phyloP scores from a whole-genome alignment of 2,797 vertebrate genomes.

The Antennarius maculatus region DNA sequence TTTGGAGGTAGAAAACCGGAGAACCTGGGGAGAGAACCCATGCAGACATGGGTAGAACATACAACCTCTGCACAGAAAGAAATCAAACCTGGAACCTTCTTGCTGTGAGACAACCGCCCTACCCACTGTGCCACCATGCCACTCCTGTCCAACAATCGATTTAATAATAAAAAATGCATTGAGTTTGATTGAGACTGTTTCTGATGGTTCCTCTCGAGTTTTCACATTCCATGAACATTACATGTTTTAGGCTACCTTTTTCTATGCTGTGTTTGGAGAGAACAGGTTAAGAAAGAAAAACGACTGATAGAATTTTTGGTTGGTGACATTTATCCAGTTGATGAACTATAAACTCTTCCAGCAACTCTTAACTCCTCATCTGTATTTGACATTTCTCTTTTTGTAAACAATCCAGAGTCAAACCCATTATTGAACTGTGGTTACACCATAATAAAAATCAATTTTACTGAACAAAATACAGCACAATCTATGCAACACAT shows the following conservation, averaged over 20 bases:
- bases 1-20: too few relatives aligned
- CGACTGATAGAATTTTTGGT: neutral
- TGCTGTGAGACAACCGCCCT: too few relatives aligned
- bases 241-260: neutral
- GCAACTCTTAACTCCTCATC: neutral
- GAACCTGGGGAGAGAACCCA: too few relatives aligned
- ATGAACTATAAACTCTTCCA: neutral
- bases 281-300: slow-evolving; percentile 2
- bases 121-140: too few relatives aligned
- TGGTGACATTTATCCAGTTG: neutral
- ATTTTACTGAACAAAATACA: neutral
- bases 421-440: neutral
- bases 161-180: neutral
- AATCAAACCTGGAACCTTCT: too few relatives aligned
- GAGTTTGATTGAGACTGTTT: neutral
- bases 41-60: too few relatives aligned
- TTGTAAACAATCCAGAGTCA: neutral
- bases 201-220: neutral
- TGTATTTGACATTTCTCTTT: neutral
- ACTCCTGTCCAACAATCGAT: neutral
- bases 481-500: too few relatives aligned
- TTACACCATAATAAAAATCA: neutral
- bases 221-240: too few relatives aligned
- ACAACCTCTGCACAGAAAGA: too few relatives aligned
- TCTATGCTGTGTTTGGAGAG: neutral